Evolutionary conservation across 2,888 invertebrate species (phyloP), one percentile per base, ranked within the genome.

Genomic region (Netelia inedita): DNA sequence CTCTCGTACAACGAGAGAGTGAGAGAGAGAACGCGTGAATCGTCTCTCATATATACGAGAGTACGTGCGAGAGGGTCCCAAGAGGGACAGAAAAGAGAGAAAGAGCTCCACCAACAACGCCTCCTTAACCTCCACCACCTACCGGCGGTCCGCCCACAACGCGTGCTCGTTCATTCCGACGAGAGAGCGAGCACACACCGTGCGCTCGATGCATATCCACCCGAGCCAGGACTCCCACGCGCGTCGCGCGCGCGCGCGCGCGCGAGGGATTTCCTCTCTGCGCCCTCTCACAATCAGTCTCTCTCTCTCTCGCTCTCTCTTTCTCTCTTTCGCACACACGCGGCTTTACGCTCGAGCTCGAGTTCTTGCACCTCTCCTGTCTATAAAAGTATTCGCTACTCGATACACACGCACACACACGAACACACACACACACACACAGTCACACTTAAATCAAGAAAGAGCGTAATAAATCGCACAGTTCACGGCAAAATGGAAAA

Each of bases 121-220:
- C 93, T 92, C 90, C 89, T 92, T 89, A 91, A 91, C 92, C 91
- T 92, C 93, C 93, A 92, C 93, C 90, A 92, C 91, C 91, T 91
- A 86, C 87, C 88, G 83, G 87, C 91, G 92, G 88, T 93, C 92
- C 93, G 93, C 93, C 93, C 93, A 93, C 93, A 91, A 90, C 90
- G 91, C 91, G 90, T 91, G 89, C 90, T 89, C 88, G 88, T 88
- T 89, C 89, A 86, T 91, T 89, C 89, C 88, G 86, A 68, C 88
- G 88, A 87, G 85, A 79, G 74, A 63, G 57, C 55, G 2, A 53
- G 74, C 50, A 61, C 63, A n/a, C 73, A 73, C 59, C 73, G 66
- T 55, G 75, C 21, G 76, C 75, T 84, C 76, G 55, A 73, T 90
- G 89, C 88, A 89, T 90, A 68, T 59, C 55, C 43, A 89, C 88